Percentiles rank a stretch among this genome's conserved stretches.
Evolutionary conservation across 2,888 invertebrate species (phyloP).

Genomic region (Drosophila peninsularis): DNA sequence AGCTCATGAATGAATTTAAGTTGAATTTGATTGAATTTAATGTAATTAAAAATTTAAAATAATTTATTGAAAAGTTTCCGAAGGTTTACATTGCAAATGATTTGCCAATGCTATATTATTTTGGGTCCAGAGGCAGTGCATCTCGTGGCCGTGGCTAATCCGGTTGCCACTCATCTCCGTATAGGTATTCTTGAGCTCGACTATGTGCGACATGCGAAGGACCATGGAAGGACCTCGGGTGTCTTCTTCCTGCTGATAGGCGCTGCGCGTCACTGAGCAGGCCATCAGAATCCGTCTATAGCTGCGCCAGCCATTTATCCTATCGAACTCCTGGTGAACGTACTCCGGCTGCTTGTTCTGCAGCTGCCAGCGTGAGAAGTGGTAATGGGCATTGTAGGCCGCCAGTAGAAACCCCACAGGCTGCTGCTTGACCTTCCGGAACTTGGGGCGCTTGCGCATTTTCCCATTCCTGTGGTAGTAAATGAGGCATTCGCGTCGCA

Average conservation of each 20-base stretch:
- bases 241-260: neutral
- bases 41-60: too few species aligned
- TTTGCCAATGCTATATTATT: neutral
- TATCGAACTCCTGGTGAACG: neutral
- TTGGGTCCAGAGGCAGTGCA: neutral
- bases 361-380: constrained; percentile 4
- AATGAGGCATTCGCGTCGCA: constrained; percentile 1
- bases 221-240: neutral
- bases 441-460: neutral
- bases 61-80: neutral
- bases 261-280: neutral
- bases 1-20: neutral
- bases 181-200: constrained; percentile 6
- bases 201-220: neutral
- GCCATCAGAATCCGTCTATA: constrained; percentile 1
- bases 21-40: too few species aligned
- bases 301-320: constrained; percentile 26
- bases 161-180: neutral
- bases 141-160: neutral
- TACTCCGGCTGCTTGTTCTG: neutral
- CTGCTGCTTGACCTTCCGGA: neutral
- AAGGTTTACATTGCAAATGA: neutral
- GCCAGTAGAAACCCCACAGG: constrained; percentile 25
- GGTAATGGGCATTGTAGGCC: constrained; percentile 28
- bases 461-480: neutral